A percentile compares a stretch with the other conserved stretches of the same genome.
These are phyloP conservation scores for Pseudorhombus dupliciocellatus DNA, from an alignment of 2,113 vertebrate genomes.

Conservation along the genomic window DNA sequence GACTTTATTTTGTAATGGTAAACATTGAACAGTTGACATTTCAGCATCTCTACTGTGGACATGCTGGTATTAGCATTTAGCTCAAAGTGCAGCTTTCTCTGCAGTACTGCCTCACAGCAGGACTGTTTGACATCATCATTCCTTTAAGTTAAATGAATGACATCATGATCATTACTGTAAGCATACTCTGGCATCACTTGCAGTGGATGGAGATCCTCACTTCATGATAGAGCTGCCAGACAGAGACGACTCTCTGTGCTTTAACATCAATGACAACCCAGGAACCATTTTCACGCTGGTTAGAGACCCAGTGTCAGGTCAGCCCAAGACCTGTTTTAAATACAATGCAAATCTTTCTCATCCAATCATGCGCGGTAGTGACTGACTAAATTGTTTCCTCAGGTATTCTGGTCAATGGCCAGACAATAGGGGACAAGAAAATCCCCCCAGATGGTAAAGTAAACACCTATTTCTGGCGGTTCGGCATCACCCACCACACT, in stretches of 20 bases:
- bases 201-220: conserved; percentile 97
- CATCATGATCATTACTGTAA: neutral
- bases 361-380: neutral
- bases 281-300: conserved; percentile 90
- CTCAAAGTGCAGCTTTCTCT: no score
- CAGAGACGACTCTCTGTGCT: conserved; percentile 88
- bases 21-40: no score
- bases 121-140: no score
- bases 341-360: neutral
- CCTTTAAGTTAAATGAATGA: neutral
- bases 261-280: conserved; percentile 90
- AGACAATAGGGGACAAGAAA: conserved; percentile 90
- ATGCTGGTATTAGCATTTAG: no score
- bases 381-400: conserved; percentile 17
- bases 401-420: conserved; percentile 92
- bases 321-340: conserved; percentile 19
- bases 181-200: neutral
- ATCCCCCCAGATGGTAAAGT: conserved; percentile 69
- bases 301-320: conserved; percentile 87
- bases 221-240: conserved; percentile 89
- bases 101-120: no score
- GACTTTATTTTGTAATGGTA: no score
- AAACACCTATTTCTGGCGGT: conserved; percentile 89
- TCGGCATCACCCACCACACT: conserved; percentile 85
- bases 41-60: no score